A percentile compares a stretch with the other conserved stretches of the same genome.
Evolutionary conservation across 2,888 invertebrate genomes (phyloP).

Genomic region (Andrena haemorrhoa): DNA sequence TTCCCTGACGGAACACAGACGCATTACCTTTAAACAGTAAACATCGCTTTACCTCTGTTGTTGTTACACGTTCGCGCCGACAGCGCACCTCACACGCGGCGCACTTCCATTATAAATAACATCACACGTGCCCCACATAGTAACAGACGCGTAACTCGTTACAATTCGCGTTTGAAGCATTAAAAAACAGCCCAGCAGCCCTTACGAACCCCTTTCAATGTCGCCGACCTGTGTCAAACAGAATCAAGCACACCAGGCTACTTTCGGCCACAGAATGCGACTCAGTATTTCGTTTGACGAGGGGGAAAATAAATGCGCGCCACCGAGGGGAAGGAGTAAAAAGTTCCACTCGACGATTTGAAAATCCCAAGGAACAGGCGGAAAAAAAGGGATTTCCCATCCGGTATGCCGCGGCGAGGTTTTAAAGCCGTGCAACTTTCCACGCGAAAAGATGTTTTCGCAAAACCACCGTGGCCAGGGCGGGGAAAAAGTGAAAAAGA

Average conservation of each 20-base stretch:
- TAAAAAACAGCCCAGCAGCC: background rate
- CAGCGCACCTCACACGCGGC: background rate
- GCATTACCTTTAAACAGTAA: slow-evolving; percentile 13
- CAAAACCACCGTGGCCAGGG: background rate
- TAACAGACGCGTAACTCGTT: slow-evolving; percentile 10
- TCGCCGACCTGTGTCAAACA: background rate
- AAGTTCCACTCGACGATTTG: background rate
- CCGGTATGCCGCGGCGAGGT: background rate
- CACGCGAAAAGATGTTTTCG: slow-evolving; percentile 36
- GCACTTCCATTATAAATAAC: slow-evolving; percentile 40
- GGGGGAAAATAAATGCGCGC: no score
- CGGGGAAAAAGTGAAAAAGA: slow-evolving; percentile 2
- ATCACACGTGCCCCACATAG: slow-evolving; percentile 1
- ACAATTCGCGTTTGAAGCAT: background rate
- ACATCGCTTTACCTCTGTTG: background rate
- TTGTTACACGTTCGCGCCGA: background rate
- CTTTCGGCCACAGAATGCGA: background rate
- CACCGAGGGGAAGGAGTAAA: background rate
- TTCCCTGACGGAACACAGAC: no score
- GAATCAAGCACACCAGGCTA: background rate
- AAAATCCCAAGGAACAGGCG: background rate
- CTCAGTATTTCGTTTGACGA: background rate
- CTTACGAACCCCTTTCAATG: background rate
- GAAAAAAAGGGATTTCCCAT: background rate
- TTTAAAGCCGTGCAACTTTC: slow-evolving; percentile 34